A percentile compares a stretch with the other conserved stretches of the same genome.
These are phyloP conservation scores for Tetragonula clypearis DNA, from an alignment of 1,140 invertebrate species.

Conservation along the genomic window DNA sequence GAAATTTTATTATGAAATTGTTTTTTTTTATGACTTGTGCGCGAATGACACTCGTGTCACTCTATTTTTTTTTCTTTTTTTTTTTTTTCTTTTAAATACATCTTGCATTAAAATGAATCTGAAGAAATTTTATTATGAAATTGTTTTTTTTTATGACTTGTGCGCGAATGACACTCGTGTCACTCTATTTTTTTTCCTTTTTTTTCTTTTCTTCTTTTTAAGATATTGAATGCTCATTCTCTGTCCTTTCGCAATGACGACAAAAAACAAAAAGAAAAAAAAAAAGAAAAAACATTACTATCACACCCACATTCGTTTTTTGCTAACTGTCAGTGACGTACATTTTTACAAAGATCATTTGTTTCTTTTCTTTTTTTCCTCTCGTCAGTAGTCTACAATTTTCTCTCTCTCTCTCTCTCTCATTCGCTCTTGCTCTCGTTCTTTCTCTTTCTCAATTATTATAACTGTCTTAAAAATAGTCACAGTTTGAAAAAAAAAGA, in stretches of 20 bases:
- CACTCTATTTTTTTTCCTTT: constrained; percentile 8
- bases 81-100: neutral
- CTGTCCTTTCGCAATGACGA: constrained; percentile 9
- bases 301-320: constrained; percentile 56
- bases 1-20: constrained; percentile 32
- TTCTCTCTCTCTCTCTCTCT: constrained; percentile 7
- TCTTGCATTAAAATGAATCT: constrained; percentile 14
- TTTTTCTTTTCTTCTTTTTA: constrained; percentile 8
- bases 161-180: constrained; percentile 61
- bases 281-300: constrained; percentile 51
- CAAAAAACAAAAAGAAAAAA: constrained; percentile 8
- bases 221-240: constrained; percentile 43
- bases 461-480: constrained; percentile 71
- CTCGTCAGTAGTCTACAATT: constrained; percentile 41
- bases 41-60: constrained; percentile 58
- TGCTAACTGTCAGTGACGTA: constrained; percentile 38
- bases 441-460: constrained; percentile 21
- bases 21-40: constrained; percentile 42
- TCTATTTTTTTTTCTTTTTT: neutral
- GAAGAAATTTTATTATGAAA: constrained; percentile 28
- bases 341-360: constrained; percentile 36
- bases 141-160: constrained; percentile 31
- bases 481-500: constrained; percentile 72
- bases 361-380: constrained; percentile 6
- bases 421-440: neutral